These are phyloP conservation scores for Dicroscelio sp. DNA, from an alignment of 2,888 invertebrate genomes.

Conservation along the genomic window DNA sequence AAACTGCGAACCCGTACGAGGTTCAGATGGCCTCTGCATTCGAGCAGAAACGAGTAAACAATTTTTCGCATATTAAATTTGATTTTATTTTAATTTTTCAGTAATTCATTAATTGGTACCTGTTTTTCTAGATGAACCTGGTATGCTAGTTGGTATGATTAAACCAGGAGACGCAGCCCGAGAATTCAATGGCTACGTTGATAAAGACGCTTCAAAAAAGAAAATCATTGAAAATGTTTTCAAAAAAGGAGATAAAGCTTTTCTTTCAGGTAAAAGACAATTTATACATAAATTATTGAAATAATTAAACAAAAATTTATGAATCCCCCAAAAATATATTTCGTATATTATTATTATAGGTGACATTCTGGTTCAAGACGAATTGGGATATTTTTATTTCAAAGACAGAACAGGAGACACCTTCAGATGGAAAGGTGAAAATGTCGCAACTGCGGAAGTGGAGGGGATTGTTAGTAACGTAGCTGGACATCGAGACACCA, in stretches of 20 bases:
- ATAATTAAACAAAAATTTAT: no score
- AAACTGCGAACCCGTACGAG: constrained; percentile 97
- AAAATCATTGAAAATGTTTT: constrained; percentile 94
- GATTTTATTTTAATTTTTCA: no score
- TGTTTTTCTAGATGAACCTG: constrained; percentile 96
- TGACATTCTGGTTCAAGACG: constrained; percentile 93
- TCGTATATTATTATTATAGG: constrained; percentile 87
- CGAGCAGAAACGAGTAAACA: constrained; percentile 88
- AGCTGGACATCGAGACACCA: constrained; percentile 95
- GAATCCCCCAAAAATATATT: no score
- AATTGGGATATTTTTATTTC: constrained; percentile 93
- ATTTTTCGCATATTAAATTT: neutral
- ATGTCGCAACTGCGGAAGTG: constrained; percentile 94
- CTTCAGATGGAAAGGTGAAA: constrained; percentile 94
- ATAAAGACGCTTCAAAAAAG: constrained; percentile 93
- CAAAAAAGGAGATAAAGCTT: constrained; percentile 93
- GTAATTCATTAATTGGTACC: neutral
- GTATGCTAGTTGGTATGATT: constrained; percentile 96
- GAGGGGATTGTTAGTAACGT: constrained; percentile 93
- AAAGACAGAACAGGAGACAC: constrained; percentile 94
- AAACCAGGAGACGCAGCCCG: constrained; percentile 93
- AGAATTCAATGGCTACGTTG: constrained; percentile 94
- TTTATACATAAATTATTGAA: no score
- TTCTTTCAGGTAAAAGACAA: constrained; percentile 93
- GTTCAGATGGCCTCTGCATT: constrained; percentile 96